Conservation (phyloP, 2,797 vertebrate species). For the Sebastes nivosus region DNA sequence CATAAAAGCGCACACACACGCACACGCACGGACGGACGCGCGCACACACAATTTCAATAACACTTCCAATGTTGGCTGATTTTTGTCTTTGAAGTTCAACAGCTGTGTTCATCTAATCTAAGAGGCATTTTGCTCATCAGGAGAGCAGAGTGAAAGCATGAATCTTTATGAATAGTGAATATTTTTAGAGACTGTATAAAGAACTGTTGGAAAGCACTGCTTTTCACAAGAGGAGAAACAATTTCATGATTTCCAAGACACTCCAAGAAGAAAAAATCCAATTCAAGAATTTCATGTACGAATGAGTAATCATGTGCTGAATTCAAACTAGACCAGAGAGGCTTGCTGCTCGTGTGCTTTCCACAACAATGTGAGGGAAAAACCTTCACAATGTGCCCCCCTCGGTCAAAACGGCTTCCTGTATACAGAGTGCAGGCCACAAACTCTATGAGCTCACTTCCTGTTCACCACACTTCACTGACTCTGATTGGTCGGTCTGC, state of each 20-base stretch:
- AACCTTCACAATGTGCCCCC: constrained; percentile 59
- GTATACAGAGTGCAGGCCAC: constrained; percentile 56
- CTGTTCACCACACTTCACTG: constrained; percentile 50
- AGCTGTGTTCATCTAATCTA: constrained; percentile 64
- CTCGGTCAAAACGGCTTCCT: constrained; percentile 67
- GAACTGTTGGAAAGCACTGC: background rate
- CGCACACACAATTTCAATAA: constrained; percentile 18
- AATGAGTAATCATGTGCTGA: background rate
- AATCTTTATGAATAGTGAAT: background rate
- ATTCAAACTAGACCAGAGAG: constrained; percentile 9
- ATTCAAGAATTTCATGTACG: background rate
- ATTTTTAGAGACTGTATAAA: background rate
- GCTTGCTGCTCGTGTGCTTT: constrained; percentile 13
- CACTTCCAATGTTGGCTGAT: constrained; percentile 42
- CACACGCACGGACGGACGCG: background rate
- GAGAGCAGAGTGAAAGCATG: constrained; percentile 29
- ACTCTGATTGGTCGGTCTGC: constrained; percentile 26
- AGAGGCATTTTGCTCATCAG: constrained; percentile 41
- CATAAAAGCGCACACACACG: constrained; percentile 35
- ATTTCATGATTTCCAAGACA: background rate
- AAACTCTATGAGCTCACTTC: constrained; percentile 75
- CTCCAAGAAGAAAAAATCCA: background rate
- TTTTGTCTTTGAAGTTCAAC: constrained; percentile 68
- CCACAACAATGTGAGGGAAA: constrained; percentile 77
- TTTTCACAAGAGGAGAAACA: background rate